These are phyloP conservation scores for Diachrysia chrysitis DNA, from an alignment of 2,888 invertebrate species.

Conservation along the genomic window DNA sequence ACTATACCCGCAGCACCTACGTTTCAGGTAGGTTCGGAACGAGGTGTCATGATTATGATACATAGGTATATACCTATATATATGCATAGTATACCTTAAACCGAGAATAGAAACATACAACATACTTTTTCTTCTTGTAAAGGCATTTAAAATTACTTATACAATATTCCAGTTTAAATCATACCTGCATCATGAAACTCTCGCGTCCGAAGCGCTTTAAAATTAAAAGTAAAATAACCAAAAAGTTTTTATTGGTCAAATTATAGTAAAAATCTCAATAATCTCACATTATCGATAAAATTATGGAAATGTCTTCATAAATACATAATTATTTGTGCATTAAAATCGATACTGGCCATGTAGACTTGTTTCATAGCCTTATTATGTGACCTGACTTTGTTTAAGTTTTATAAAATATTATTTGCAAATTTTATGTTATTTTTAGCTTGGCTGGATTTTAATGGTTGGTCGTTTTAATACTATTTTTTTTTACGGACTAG, in stretches of 20 bases:
- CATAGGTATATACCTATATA: no score
- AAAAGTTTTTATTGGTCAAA: conserved; percentile 38
- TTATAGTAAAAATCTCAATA: conserved; percentile 55
- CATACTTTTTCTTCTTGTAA: not conserved
- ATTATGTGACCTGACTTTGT: conserved; percentile 13
- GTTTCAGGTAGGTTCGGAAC: no score
- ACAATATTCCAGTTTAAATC: not conserved
- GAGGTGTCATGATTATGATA: no score
- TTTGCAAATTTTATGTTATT: not conserved
- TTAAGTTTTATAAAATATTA: conserved; percentile 1
- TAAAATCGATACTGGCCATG: conserved; percentile 39
- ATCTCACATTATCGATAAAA: conserved; percentile 53
- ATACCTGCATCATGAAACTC: not conserved
- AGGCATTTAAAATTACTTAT: not conserved
- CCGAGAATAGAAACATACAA: no score
- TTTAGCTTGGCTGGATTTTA: no score
- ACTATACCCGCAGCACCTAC: no score
- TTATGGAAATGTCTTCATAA: conserved; percentile 58
- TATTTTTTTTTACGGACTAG: no score
- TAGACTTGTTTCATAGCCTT: conserved; percentile 3
- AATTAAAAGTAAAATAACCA: conserved; percentile 24
- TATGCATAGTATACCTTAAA: no score
- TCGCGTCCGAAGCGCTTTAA: not conserved
- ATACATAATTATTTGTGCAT: conserved; percentile 54
- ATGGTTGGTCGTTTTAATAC: no score